phyloP scores from a whole-genome alignment of 2,113 vertebrate genomes.

The Pipra filicauda region DNA sequence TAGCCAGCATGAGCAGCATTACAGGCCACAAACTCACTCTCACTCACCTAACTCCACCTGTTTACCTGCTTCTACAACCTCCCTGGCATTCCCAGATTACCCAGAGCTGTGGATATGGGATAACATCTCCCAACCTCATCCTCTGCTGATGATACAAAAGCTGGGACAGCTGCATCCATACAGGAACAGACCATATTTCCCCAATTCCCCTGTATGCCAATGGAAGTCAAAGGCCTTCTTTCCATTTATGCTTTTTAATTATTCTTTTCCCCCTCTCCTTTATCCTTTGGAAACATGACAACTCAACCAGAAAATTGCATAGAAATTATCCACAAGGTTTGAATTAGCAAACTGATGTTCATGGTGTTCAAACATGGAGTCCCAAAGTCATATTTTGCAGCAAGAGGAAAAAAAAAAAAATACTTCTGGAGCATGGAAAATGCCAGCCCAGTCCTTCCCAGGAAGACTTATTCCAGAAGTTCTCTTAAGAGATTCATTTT shows the following conservation, averaged over 20 bases:
- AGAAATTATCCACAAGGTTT: neutral
- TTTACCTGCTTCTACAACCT: neutral
- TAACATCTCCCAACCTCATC: neutral
- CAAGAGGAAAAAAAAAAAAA: neutral
- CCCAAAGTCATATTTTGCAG: neutral
- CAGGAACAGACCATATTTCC: neutral
- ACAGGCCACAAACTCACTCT: neutral
- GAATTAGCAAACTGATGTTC: neutral
- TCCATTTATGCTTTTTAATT: neutral
- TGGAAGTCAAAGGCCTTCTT: neutral
- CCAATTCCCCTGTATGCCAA: fast-evolving
- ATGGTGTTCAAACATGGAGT: neutral
- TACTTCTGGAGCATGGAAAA: neutral
- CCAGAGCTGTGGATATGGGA: neutral
- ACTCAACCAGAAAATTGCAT: neutral
- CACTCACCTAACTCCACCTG: neutral
- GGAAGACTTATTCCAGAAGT: neutral
- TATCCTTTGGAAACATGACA: neutral
- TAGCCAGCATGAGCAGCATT: neutral
- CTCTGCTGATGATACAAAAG: neutral
- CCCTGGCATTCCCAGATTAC: neutral
- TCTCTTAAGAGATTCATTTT: neutral
- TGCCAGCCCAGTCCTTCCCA: neutral
- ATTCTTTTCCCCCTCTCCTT: neutral
- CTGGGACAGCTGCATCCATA: neutral